Evolutionary conservation across 2,888 invertebrate species (phyloP), one percentile per base, ranked within the genome.

Genomic region (Pimpla rufipes): DNA sequence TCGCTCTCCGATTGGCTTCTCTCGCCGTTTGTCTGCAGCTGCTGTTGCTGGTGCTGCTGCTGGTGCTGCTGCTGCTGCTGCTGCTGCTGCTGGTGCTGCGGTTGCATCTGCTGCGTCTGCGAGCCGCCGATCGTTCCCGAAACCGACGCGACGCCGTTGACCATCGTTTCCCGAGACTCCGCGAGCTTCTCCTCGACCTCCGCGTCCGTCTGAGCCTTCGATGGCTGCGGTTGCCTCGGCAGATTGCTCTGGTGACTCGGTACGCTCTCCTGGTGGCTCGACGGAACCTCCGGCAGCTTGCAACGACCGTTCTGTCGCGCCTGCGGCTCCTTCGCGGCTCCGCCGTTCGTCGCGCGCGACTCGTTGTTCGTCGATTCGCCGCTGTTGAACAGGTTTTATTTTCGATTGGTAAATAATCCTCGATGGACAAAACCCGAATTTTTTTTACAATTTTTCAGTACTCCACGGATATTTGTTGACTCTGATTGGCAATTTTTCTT

Each of bases 1-100:
- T 93, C 93, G 77, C 91, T 90, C 55, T 93, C 93, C 18, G 92
- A 92, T 83, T 91, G 90, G 37, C 87, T 90, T 62, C 90, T 89
- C 42, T 92, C 91, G 40, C 91, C 89, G n/a, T 90, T 91, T 82
- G 90, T 90, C 50, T 90, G 57, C 23, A 73, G 29, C 21, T 91
- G 83, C 88, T 85, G 74, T 88, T 89, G 79, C 42, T 23, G 23
- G 2, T 29, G 23, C n/a, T 13, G 13, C 13, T 59, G 50, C 47
- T 76, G 77, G 5, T 29, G 29, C 29, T 29, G 29, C 29, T 29
- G 29, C 29, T 29, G 29, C 29, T 29, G 29, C 5, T 29, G 29
- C 5, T 29, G 29, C 5, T 29, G 29, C 29, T 29, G 29, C 29
- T 3, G 29, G 2, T 29, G 29, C 21, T 91, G 83, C 88, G 85